phyloP scores from a whole-genome alignment of 2,888 invertebrate species.

The Magallana nippona region DNA sequence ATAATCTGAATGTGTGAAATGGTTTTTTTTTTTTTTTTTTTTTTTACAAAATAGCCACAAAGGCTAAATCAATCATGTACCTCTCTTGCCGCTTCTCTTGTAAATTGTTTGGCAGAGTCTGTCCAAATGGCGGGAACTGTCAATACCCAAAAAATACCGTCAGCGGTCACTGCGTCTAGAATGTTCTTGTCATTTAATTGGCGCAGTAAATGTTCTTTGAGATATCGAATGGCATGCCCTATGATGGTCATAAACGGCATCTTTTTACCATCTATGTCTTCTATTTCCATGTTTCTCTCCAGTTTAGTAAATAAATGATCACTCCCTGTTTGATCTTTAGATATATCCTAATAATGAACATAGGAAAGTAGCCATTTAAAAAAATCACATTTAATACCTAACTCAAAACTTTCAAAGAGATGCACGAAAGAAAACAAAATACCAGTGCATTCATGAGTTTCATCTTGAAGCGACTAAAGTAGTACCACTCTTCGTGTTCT shows the following conservation, averaged over 20 bases:
- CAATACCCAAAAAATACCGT: slow-evolving; percentile 38
- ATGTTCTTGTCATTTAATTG: not conserved
- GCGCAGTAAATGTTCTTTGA: slow-evolving; percentile 40
- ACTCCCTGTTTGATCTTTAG: not conserved
- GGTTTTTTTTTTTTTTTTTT: no score
- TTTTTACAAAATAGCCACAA: no score
- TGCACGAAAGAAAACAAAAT: no score
- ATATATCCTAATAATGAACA: not conserved
- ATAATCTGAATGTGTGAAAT: no score
- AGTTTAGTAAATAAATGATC: not conserved
- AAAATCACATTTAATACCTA: no score
- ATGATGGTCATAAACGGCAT: slow-evolving; percentile 40
- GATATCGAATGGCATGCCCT: slow-evolving; percentile 43
- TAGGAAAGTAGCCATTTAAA: no score
- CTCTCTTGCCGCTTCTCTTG: not conserved
- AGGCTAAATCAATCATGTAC: not conserved
- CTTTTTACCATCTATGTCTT: slow-evolving; percentile 35
- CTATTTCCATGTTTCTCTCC: slow-evolving; percentile 14
- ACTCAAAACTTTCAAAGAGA: no score
- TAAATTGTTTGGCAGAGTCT: not conserved
- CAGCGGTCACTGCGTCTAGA: slow-evolving; percentile 6
- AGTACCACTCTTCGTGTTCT: not conserved
- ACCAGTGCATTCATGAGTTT: not conserved
- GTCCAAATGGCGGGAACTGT: slow-evolving; percentile 15
- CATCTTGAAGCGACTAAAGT: slow-evolving; percentile 15